Evolutionary conservation across 37 sponge, comb jelly and placozoan species (phyloP).

Genomic region (Halichondria panicea): DNA sequence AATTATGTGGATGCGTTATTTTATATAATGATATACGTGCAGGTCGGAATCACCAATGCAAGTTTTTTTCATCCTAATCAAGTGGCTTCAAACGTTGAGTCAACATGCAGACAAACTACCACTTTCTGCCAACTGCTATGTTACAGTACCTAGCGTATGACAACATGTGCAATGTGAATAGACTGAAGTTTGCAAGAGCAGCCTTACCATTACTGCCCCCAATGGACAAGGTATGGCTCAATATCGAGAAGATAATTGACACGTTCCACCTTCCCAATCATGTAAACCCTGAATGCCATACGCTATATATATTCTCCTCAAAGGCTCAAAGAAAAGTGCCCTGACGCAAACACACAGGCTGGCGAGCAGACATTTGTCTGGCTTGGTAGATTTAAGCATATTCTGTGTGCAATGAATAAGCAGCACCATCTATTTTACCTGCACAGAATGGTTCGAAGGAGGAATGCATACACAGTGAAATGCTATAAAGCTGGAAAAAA

Average conservation of each 20-base stretch:
- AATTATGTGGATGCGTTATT: background rate
- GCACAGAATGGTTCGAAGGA: constrained; percentile 36
- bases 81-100: constrained; percentile 2
- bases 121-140: background rate
- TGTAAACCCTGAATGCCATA: constrained; percentile 11
- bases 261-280: constrained; percentile 36
- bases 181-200: constrained; percentile 16
- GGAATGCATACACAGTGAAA: constrained; percentile 40
- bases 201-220: constrained; percentile 20
- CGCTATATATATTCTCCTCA: constrained; percentile 17
- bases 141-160: constrained; percentile 35
- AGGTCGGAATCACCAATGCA: constrained; percentile 22
- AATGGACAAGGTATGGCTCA: constrained; percentile 12
- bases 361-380: constrained; percentile 53
- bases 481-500: constrained; percentile 50
- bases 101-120: background rate
- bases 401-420: constrained; percentile 53
- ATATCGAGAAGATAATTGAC: constrained; percentile 25
- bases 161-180: constrained; percentile 31
- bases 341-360: constrained; percentile 39
- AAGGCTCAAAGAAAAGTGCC: constrained; percentile 4
- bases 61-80: constrained; percentile 3
- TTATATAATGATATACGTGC: background rate
- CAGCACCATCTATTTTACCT: constrained; percentile 41
- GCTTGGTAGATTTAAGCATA: constrained; percentile 20